These are phyloP conservation scores for Mythimna albipuncta DNA, from an alignment of 2,888 invertebrate species.

Conservation along the genomic window DNA sequence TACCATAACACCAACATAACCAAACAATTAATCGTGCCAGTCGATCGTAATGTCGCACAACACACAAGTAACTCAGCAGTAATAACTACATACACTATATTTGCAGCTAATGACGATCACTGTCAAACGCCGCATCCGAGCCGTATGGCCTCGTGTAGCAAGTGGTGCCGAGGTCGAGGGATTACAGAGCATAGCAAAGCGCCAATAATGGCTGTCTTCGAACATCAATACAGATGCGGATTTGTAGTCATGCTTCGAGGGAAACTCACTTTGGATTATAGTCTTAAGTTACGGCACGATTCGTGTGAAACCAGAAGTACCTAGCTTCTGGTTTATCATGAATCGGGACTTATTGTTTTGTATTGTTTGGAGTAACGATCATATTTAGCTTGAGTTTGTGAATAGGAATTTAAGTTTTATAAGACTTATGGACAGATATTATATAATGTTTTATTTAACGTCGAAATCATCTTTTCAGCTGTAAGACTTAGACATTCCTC, in stretches of 20 bases:
- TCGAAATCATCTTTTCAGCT: neutral
- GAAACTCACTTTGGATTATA: conserved; percentile 55
- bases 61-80: conserved; percentile 27
- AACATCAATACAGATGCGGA: conserved; percentile 59
- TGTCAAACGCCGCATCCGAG: conserved; percentile 39
- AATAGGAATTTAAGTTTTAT: conserved; percentile 6
- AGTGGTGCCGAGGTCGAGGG: conserved; percentile 60
- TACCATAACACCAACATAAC: conserved; percentile 1
- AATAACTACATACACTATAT: conserved; percentile 53
- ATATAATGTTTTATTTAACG: no score
- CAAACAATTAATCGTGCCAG: conserved; percentile 10
- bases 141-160: conserved; percentile 29
- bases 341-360: conserved; percentile 24
- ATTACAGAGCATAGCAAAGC: conserved; percentile 62
- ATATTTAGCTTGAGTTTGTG: conserved; percentile 13
- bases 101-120: conserved; percentile 48
- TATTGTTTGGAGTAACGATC: conserved; percentile 18
- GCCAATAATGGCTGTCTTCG: conserved; percentile 64
- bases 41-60: conserved; percentile 22
- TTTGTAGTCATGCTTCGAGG: conserved; percentile 52
- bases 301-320: neutral
- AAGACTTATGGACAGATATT: neutral
- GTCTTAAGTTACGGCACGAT: conserved; percentile 51
- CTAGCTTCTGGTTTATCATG: conserved; percentile 36
- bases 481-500: neutral